phyloP scores from a whole-genome alignment of 2,888 invertebrate genomes.

The Plebejus anna region DNA sequence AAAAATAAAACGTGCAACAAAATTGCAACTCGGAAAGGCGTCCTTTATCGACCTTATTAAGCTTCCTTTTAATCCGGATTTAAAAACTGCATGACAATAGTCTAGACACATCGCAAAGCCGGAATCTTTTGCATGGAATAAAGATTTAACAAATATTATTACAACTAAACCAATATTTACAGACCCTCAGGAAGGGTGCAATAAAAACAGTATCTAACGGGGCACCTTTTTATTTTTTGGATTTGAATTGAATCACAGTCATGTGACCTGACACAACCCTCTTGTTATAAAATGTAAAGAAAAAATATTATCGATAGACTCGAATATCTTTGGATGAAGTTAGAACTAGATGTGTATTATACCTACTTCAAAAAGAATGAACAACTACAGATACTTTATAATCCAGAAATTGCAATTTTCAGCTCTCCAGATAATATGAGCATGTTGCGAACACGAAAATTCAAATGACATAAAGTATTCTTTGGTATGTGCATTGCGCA shows the following conservation, averaged over 20 bases:
- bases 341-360: not conserved
- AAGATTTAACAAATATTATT: conserved; percentile 75
- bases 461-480: not conserved
- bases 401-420: conserved; percentile 5
- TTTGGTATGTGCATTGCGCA: conserved; percentile 3
- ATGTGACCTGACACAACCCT: not conserved
- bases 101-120: conserved; percentile 54
- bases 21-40: conserved; percentile 40
- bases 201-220: conserved; percentile 48
- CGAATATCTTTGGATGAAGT: not conserved
- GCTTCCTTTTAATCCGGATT: conserved; percentile 69
- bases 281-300: conserved; percentile 18
- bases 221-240: conserved; percentile 41
- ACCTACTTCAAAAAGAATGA: not conserved
- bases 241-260: conserved; percentile 59
- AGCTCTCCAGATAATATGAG: conserved; percentile 1
- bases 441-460: not conserved
- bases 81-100: conserved; percentile 71
- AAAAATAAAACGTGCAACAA: conserved; percentile 23
- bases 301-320: not conserved
- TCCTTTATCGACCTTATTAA: conserved; percentile 57
- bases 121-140: conserved; percentile 55
- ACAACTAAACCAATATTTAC: conserved; percentile 77
- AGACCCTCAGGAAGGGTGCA: conserved; percentile 67
- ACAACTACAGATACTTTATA: not conserved